Evolutionary conservation across 2,797 vertebrate species (phyloP), one percentile per base, ranked within the genome.

Genomic region (Danio kyathit): DNA sequence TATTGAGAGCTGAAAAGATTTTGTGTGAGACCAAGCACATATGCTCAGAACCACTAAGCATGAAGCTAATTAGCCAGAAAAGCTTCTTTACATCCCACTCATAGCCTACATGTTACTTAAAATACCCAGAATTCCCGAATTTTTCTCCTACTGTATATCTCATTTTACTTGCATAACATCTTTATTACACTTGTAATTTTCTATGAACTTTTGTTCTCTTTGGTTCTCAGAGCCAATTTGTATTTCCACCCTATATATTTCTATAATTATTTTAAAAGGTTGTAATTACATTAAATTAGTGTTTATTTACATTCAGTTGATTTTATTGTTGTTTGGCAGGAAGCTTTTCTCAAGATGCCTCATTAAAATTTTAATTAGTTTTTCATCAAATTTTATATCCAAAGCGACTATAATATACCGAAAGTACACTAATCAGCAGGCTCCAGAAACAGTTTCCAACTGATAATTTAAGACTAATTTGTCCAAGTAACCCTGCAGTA

Each of bases 61-160:
- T 57, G 6, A 65, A 57, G 61, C 71, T 59, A 67, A 81, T 66
- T 73, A 66, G 61, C 11, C 16, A 72, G 66, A 73, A 59, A 11
- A 57, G 60, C 44, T 56, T 72, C 46, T 51, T 7, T 56, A 21
- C 40, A 65, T 44, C 61, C 61, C 74, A 66, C 61, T 3, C 17
- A 76, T 49, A 71, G 51, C 74, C 74, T 16, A 63, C 59, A 56
- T 65, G 61, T 76, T 46, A 40, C 51, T 66, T 66, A 76, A 66
- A 76, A 66, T 76, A 76, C 19, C 17, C 6, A 64, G 49, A 52
- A 52, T 51, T 51, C 7, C 66, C 1, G 13, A 16, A 40, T 17
- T 29, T 59, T 65, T n/a, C 6, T 40, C 12, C 16, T 63, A 8
- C 7, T 29, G 29, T 29, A 1, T 29, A 16, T 41, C 29, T 41